Conservation (phyloP, 2,888 invertebrate species). For the Atrina japonica region DNA sequence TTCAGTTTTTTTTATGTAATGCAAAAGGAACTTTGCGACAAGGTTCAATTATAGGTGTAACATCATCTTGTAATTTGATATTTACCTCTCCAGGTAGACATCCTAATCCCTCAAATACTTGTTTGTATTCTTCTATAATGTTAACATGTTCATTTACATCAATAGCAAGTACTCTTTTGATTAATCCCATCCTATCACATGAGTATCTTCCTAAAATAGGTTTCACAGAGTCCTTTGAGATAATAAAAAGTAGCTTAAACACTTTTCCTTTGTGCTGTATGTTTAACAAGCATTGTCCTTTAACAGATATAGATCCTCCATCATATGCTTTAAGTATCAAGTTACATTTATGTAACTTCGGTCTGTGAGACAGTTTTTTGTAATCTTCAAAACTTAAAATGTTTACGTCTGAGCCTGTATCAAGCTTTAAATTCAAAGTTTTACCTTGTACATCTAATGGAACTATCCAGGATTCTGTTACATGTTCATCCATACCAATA, state of each 20-base stretch:
- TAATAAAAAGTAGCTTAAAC: conserved; percentile 21
- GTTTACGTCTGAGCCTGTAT: conserved; percentile 19
- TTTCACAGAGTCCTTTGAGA: conserved; percentile 1
- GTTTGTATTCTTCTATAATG: conserved; percentile 24
- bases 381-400: not conserved
- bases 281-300: conserved; percentile 24
- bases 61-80: conserved; percentile 42
- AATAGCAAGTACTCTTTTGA: conserved; percentile 22
- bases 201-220: conserved; percentile 20
- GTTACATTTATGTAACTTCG: conserved; percentile 4
- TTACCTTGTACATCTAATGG: too few relatives aligned
- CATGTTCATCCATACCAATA: too few relatives aligned
- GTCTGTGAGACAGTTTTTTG: conserved; percentile 11
- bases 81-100: conserved; percentile 45
- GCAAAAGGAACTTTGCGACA: conserved; percentile 50
- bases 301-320: conserved; percentile 9
- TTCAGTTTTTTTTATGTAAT: conserved; percentile 45
- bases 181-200: conserved; percentile 27
- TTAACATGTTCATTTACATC: conserved; percentile 9
- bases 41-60: conserved; percentile 48
- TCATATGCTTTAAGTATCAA: conserved; percentile 23
- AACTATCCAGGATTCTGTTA: too few relatives aligned
- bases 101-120: conserved; percentile 49
- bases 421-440: conserved; percentile 18
- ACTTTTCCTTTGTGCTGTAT: conserved; percentile 17